Evolutionary conservation across 1,140 invertebrate genomes (phyloP).

Genomic region (Akabosia matsudoensis): DNA sequence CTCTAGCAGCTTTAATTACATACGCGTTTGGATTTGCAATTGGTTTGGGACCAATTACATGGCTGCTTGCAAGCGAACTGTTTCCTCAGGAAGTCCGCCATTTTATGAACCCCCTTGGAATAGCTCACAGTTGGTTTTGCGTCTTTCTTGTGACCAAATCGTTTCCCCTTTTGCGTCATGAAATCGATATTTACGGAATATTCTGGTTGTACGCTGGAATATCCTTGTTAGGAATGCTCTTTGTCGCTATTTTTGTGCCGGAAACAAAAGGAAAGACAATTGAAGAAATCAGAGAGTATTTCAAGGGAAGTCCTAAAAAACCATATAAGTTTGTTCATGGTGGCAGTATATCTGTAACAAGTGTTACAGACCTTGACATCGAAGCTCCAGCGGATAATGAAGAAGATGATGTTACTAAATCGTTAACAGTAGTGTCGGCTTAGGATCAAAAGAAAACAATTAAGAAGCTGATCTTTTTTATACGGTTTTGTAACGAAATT

Average conservation of each 20-base stretch:
- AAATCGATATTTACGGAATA: slow-evolving; percentile 32
- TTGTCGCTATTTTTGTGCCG: slow-evolving; percentile 56
- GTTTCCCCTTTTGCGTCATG: slow-evolving; percentile 36
- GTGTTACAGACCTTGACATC: neutral
- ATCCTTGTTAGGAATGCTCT: slow-evolving; percentile 31
- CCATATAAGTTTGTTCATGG: neutral
- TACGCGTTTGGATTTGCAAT: slow-evolving; percentile 57
- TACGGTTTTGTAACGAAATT: too few species aligned
- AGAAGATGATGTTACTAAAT: neutral
- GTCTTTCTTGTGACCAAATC: slow-evolving; percentile 41
- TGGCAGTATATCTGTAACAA: neutral
- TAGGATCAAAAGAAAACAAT: too few species aligned
- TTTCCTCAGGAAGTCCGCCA: slow-evolving; percentile 34
- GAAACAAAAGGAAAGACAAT: slow-evolving; percentile 78
- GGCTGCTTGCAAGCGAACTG: slow-evolving; percentile 51
- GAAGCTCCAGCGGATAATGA: neutral
- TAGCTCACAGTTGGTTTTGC: slow-evolving; percentile 38
- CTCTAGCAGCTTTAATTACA: slow-evolving; percentile 53
- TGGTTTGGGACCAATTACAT: slow-evolving; percentile 59
- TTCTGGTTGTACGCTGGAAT: slow-evolving; percentile 37
- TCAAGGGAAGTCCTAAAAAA: neutral
- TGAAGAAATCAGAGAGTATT: slow-evolving; percentile 64
- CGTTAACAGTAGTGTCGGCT: too few species aligned
- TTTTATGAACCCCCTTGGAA: slow-evolving; percentile 34
- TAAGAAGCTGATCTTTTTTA: too few species aligned